phyloP scores from a whole-genome alignment of 2,797 vertebrate genomes.

The Pagetopsis macropterus region DNA sequence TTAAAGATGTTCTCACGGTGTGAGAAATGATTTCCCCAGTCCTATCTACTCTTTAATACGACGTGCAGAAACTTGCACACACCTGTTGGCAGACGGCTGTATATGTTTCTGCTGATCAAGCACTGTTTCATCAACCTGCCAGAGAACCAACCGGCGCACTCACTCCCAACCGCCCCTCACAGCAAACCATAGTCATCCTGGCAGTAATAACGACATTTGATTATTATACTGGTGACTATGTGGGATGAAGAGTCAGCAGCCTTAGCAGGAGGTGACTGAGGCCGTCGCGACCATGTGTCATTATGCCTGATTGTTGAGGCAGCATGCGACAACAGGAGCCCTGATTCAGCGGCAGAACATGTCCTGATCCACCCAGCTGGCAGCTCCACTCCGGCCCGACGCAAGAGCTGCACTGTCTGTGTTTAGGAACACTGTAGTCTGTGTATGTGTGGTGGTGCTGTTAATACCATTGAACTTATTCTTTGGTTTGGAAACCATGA shows the following conservation, averaged over 20 bases:
- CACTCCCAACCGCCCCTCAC: not conserved
- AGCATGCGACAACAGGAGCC: conserved; percentile 21
- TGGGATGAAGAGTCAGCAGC: conserved; percentile 19
- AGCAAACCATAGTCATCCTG: not conserved
- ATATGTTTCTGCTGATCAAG: no score
- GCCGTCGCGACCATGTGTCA: conserved; percentile 20
- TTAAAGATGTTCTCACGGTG: not conserved
- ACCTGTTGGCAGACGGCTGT: conserved; percentile 12
- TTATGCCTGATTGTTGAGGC: conserved; percentile 1
- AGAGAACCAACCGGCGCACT: not conserved
- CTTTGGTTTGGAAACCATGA: no score
- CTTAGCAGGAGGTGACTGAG: conserved; percentile 7
- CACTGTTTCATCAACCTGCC: not conserved
- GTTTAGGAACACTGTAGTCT: not conserved
- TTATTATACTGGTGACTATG: not conserved
- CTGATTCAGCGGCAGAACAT: conserved; percentile 15
- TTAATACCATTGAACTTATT: no score
- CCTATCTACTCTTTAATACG: not conserved
- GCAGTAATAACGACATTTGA: conserved; percentile 16
- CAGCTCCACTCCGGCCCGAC: not conserved
- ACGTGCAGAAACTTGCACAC: conserved; percentile 18
- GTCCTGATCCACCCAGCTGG: conserved; percentile 24
- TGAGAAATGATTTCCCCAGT: not conserved
- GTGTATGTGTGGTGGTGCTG: no score
- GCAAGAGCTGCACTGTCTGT: conserved; percentile 15